Base-by-base conservation (phyloP, 2,113 vertebrate genomes). In the Pandion haliaetus region DNA sequence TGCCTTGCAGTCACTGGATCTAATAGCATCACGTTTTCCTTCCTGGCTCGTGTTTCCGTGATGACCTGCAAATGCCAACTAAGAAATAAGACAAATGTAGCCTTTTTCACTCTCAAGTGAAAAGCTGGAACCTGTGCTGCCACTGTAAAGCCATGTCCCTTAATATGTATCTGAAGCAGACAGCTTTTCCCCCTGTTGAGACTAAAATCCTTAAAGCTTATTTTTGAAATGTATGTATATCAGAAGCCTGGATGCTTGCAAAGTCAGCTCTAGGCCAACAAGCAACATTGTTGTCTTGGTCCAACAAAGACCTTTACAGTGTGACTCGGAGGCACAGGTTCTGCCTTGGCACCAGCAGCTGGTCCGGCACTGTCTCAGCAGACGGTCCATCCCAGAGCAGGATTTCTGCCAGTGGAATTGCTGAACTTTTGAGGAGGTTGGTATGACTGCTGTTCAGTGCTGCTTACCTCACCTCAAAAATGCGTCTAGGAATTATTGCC, bases 61-160 rank as follows among this genome's bases (percentile, higher is more conserved):
- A 66, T 3, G 5, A 86, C 50, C 72, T 80, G 59, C 65, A 88
- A 82, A 62, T 38, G 31, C 16, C 58, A 82, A n/a, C 44, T 78
- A 85, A 74, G 52, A 72, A 86, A 23, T 59, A 74, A 77, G 54
- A 93, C 72, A 70, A 72, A 66, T 94, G 86, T 95, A 95, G 97
- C 42, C 97, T 95, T 61, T n/a, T n/a, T n/a, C 8, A 4, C n/a
- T 77, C 17, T 78, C 54, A 94, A 97, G 74, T 89, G 97, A 92
- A 97, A 80, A 38, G 94, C 66, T 21, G 93, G 95, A 40, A 98
- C 78, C 16, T 62, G 24, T 50, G 76, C 55, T 70, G 81, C 45
- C 25, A 52, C 94, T 26, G 96, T 97, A 21, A 91, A 95, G 65
- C 92, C 96, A 59, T 90, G 97, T 82, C 98, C 95, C 63, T 86